Conservation (phyloP, 2,888 invertebrate genomes). For the Dryococelus australis region DNA sequence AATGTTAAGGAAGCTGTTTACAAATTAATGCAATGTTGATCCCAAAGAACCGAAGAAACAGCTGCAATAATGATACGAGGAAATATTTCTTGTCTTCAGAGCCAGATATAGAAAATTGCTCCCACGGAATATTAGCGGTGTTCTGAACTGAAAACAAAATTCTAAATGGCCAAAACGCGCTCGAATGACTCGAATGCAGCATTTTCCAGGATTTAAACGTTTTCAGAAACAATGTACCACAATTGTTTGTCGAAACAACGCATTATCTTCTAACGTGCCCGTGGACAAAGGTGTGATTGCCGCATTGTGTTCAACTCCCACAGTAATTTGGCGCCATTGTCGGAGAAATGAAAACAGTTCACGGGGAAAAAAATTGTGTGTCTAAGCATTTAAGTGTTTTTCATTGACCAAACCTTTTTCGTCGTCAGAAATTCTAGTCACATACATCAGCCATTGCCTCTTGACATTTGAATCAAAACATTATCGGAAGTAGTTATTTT, state of each 20-base stretch:
- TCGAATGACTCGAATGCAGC: not conserved
- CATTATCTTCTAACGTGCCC: not conserved
- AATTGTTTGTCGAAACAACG: not conserved
- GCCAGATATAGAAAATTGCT: not conserved
- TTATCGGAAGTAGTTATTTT: no score
- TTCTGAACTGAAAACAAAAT: not conserved
- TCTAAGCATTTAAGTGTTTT: constrained; percentile 5
- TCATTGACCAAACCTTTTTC: not conserved
- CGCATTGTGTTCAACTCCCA: not conserved
- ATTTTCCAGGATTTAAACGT: not conserved
- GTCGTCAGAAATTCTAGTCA: not conserved
- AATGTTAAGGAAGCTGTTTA: not conserved
- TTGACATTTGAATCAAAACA: no score
- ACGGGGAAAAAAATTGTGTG: not conserved
- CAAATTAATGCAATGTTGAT: not conserved
- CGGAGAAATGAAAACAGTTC: not conserved
- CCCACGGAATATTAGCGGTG: not conserved
- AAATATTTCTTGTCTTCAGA: not conserved
- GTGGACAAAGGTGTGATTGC: not conserved
- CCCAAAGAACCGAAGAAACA: not conserved
- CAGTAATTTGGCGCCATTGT: not conserved
- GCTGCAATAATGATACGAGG: not conserved
- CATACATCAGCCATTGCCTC: no score
- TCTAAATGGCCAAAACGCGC: not conserved
- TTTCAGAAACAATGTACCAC: not conserved